Evolutionary conservation across 2,797 vertebrate species (phyloP), one percentile per base, ranked within the genome.

Genomic region (Urocyon cinereoargenteus): DNA sequence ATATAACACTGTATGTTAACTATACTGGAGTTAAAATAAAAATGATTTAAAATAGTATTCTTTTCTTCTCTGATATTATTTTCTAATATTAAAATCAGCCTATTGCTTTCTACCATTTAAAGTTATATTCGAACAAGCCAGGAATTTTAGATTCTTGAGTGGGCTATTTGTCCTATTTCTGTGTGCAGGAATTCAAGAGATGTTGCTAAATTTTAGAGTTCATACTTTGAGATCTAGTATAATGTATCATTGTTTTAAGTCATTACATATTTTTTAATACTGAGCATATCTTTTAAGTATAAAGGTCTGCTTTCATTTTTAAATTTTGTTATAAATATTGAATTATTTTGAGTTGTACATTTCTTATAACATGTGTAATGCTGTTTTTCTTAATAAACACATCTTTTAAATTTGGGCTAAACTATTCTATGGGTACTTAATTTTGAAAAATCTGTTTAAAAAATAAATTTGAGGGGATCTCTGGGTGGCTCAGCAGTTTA

Each of bases 401-500:
- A 61, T 62, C 15, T 73, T 86, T 93, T 91, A 68, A 87, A 55
- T 51, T 92, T 84, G 11, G 7, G 18, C 26, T 81, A 62, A 91
- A 24, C 4, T 88, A n/a, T 70, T 12, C 66, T 94, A 14, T 61
- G 12, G 19, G 3, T 55, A 45, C 2, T 13, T 95, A 19, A 88
- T 57, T 94, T 94, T 70, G 59, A 94, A 94, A 86, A 36, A 55
- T 49, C n/a, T 36, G 57, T 85, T 64, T 96, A 91, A 96, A 94
- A 97, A 97, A 34, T 86, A 97, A 97, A 88, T 89, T 83, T 97
- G 57, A 45, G 40, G 40, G 40, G 40, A 45, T 45, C 40, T 7
- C 40, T 45, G 40, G 40, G 40, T 45, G 40, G 40, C 40, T 45
- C 40, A 45, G 40, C 40, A 40, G 40, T 40, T 40, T 40, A 40